Evolutionary conservation across 2,113 vertebrate species (phyloP).

Genomic region (Alethe castanea): DNA sequence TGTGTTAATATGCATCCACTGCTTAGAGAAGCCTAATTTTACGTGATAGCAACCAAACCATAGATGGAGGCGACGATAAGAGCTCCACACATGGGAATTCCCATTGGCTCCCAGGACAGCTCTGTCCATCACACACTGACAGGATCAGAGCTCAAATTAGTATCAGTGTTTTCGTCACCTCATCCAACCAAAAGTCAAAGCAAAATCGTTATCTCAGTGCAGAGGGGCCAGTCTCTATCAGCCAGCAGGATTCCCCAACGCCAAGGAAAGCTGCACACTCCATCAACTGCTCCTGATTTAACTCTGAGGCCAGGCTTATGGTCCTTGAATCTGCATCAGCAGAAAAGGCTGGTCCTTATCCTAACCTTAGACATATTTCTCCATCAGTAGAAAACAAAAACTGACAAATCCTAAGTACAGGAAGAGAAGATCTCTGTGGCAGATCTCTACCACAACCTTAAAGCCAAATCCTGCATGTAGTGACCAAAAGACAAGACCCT

Average conservation of each 20-base stretch:
- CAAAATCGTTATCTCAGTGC: neutral
- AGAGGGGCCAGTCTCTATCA: neutral
- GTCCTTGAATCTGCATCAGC: neutral
- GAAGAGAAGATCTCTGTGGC: neutral
- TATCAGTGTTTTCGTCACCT: neutral
- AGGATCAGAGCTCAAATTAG: neutral
- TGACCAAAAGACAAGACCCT: neutral
- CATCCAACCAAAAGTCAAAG: slow-evolving; percentile 1
- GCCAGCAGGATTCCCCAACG: neutral
- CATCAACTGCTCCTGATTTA: neutral
- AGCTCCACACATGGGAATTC: neutral
- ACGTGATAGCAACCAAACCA: neutral
- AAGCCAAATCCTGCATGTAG: accelerated
- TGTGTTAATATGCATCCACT: neutral
- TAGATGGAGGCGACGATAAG: neutral
- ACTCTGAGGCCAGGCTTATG: neutral
- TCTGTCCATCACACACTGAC: neutral
- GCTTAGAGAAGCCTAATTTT: neutral
- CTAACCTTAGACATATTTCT: neutral
- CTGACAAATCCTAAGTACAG: neutral
- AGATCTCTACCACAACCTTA: neutral
- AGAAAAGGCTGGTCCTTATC: neutral
- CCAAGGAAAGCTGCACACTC: neutral
- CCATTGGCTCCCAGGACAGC: neutral
- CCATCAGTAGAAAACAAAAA: neutral